Conservation (phyloP, 2,113 vertebrate genomes). For the Cervus canadensis region DNA sequence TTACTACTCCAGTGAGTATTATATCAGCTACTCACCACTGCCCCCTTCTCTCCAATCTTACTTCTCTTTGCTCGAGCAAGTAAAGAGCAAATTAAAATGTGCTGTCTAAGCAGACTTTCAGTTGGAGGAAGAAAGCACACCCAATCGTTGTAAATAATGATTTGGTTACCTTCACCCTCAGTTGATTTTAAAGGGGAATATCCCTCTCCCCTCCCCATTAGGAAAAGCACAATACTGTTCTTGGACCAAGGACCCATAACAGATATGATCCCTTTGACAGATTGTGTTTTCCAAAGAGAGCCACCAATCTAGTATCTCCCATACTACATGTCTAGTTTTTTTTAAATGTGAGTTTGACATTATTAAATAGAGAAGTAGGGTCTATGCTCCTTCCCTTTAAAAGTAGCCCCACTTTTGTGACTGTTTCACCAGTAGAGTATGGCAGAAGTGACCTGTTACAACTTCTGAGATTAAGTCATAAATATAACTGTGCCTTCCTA, state of each 20-base stretch:
- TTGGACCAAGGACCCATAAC: not conserved
- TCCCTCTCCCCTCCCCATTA: not conserved
- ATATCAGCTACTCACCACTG: not conserved
- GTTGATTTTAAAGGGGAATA: not conserved
- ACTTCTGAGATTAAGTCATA: not conserved
- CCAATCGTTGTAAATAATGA: not conserved
- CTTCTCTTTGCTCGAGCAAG: not conserved
- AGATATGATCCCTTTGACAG: not conserved
- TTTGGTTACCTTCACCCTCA: not conserved
- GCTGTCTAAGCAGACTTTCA: not conserved
- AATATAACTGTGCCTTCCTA: not conserved
- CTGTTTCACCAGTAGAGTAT: not conserved
- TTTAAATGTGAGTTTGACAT: not conserved
- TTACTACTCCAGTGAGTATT: not conserved
- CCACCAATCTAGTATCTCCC: not conserved
- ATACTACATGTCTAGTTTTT: not conserved
- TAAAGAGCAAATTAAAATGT: constrained; percentile 15
- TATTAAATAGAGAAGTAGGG: not conserved
- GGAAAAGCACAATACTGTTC: not conserved
- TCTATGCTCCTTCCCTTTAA: not conserved
- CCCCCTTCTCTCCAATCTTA: not conserved
- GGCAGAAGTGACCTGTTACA: not conserved
- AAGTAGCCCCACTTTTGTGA: not conserved
- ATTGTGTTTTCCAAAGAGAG: not conserved
- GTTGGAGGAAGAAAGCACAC: not conserved